Percentiles rank a stretch among this genome's conserved stretches.
phyloP scores from a whole-genome alignment of 1,140 invertebrate species.

The Nixonia krombeini region DNA sequence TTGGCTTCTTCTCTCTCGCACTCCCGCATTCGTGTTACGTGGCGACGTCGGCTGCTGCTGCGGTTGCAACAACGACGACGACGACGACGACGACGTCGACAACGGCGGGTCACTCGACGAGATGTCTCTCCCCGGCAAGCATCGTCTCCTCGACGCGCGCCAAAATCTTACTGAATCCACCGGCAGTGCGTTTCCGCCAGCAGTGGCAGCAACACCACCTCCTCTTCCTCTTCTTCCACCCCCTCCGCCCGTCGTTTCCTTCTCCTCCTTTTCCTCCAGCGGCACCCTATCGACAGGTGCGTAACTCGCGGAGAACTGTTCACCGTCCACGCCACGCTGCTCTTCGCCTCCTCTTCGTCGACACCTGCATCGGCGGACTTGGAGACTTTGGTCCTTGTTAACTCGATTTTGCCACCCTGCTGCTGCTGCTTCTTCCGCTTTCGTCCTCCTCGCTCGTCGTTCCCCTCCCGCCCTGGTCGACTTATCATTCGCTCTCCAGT shows the following conservation, averaged over 20 bases:
- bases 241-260: conserved; percentile 33
- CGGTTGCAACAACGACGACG: conserved; percentile 25
- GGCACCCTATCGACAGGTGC: conserved; percentile 51
- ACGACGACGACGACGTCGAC: conserved; percentile 19
- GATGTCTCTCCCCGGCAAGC: conserved; percentile 33
- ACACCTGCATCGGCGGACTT: conserved; percentile 13
- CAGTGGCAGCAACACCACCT: conserved; percentile 22
- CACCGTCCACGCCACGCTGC: conserved; percentile 33
- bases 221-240: conserved; percentile 19
- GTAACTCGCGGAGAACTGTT: conserved; percentile 40
- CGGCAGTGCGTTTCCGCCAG: conserved; percentile 34
- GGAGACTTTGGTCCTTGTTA: neutral
- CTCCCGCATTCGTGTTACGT: conserved; percentile 60
- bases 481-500: conserved; percentile 1
- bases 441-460: neutral
- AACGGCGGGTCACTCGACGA: no score
- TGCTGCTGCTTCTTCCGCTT: conserved; percentile 5
- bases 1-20: conserved; percentile 53
- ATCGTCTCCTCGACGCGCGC: conserved; percentile 45
- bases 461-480: neutral
- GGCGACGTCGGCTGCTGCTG: conserved; percentile 48
- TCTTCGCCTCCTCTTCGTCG: conserved; percentile 36
- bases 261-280: conserved; percentile 32
- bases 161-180: conserved; percentile 47
- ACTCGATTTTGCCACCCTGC: neutral